Base-by-base conservation (phyloP, 2,888 invertebrate genomes). In the Tupiocoris notatus region DNA sequence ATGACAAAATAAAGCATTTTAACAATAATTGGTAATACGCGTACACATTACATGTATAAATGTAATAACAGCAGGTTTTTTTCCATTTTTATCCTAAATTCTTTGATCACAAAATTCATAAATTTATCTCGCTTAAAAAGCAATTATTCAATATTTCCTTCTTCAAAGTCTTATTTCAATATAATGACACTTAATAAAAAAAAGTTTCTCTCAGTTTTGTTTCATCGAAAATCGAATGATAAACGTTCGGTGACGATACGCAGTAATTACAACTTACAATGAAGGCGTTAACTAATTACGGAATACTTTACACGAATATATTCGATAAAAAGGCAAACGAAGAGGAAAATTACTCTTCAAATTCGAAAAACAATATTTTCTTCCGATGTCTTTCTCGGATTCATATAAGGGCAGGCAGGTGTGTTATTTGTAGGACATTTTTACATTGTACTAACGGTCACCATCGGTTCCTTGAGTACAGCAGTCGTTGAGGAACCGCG, bases 41-140 rank as follows among this genome's bases (percentile, higher is more conserved):
- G 66, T 78, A 78, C 73, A 76, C 75, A 71, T 78, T 76, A 78
- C 65, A 76, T 70, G 12, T 7, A 39, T 39, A 12, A 70, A 59
- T 70, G 59, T 62, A 73, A 73, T 73, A 73, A 73, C 73, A 73
- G 73, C 73, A 25, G 73, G 56, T 73, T 62, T 65, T n/a, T n/a
- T n/a, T n/a, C n/a, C n/a, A n/a, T n/a, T 65, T 71, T 73, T 73
- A 73, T 25, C 73, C 73, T 73, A 73, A 39, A 73, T 73, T 76
- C 66, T 78, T 78, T 76, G 78, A 78, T 78, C 76, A 78, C 78
- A 78, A 78, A 78, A 78, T 78, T 71, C 58, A 77, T 70, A 70
- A 70, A 58, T 70, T 59, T 23, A 24, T 58, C n/a, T n/a, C 70
- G 59, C 70, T 70, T 70, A 25, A 56, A 70, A 70, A 59, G 59